phyloP scores from a whole-genome alignment of 2,113 vertebrate genomes.

The Catharus fuscescens region DNA sequence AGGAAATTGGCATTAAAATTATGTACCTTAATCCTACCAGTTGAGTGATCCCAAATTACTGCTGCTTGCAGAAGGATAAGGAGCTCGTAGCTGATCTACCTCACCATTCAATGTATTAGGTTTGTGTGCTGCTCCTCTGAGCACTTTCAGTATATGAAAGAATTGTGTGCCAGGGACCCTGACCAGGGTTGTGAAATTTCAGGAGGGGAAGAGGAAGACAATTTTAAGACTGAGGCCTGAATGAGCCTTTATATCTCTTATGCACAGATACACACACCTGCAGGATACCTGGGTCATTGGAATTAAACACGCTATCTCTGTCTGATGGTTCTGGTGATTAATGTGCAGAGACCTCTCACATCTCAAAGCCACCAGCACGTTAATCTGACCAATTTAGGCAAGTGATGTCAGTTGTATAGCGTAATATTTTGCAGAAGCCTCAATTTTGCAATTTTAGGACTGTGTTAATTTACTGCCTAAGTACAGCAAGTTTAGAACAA shows the following conservation, averaged over 20 bases:
- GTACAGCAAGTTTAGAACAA: background rate
- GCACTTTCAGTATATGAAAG: background rate
- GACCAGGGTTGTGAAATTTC: background rate
- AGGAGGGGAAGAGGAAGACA: background rate
- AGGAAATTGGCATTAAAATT: background rate
- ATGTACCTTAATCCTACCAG: background rate
- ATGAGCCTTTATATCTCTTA: background rate
- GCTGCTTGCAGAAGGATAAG: background rate
- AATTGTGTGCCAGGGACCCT: background rate
- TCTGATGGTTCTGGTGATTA: constrained; percentile 1
- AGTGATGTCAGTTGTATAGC: background rate
- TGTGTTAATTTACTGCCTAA: constrained; percentile 17
- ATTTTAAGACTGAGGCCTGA: background rate
- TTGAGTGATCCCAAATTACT: background rate
- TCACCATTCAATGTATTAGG: background rate
- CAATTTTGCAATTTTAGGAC: background rate
- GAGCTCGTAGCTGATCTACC: background rate
- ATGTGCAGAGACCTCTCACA: constrained; percentile 7
- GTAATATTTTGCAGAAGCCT: background rate
- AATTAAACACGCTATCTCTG: constrained; percentile 13
- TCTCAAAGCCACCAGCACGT: constrained; percentile 19
- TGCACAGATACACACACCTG: background rate
- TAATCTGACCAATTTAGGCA: constrained; percentile 40
- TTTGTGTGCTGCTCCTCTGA: background rate
- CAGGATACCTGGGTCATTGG: background rate